These are phyloP conservation scores for Dendrocopos noguchii DNA, from an alignment of 2,113 vertebrate species.

Conservation along the genomic window DNA sequence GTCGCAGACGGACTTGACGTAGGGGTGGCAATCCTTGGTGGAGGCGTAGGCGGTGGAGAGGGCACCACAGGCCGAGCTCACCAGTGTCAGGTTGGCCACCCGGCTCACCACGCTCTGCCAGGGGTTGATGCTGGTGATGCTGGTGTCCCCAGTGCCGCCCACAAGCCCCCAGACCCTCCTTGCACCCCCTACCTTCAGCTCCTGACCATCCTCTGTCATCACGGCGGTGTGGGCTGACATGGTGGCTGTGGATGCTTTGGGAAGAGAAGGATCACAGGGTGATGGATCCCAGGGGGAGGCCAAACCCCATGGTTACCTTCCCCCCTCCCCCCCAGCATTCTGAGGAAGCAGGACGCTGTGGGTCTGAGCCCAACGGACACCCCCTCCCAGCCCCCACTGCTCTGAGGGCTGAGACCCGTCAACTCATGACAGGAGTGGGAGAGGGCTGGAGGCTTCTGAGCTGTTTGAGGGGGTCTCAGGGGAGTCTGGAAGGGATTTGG, in stretches of 20 bases:
- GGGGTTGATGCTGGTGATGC: accelerated
- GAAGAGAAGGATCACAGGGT: not conserved
- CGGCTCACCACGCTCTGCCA: constrained; percentile 81
- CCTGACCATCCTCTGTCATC: not conserved
- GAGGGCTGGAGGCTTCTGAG: not conserved
- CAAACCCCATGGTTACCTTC: accelerated
- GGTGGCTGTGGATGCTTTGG: not conserved
- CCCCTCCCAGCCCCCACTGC: accelerated
- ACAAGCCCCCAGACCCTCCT: accelerated
- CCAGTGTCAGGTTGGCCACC: constrained; percentile 81
- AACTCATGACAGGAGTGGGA: accelerated
- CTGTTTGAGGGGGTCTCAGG: accelerated
- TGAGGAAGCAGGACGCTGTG: not conserved
- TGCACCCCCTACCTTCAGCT: not conserved
- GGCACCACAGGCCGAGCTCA: constrained; percentile 78
- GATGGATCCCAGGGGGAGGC: not conserved
- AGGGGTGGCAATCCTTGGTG: constrained; percentile 87
- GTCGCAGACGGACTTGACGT: constrained; percentile 82
- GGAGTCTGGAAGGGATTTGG: not conserved
- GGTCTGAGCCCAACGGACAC: not conserved
- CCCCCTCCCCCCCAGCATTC: not conserved
- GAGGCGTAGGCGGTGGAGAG: constrained; percentile 80
- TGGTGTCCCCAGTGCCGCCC: not conserved
- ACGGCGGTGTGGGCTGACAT: not conserved
- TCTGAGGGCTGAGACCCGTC: not conserved